Evolutionary conservation across 2,888 invertebrate genomes (phyloP), one percentile per base, ranked within the genome.

Genomic region (Eristalis pertinax): DNA sequence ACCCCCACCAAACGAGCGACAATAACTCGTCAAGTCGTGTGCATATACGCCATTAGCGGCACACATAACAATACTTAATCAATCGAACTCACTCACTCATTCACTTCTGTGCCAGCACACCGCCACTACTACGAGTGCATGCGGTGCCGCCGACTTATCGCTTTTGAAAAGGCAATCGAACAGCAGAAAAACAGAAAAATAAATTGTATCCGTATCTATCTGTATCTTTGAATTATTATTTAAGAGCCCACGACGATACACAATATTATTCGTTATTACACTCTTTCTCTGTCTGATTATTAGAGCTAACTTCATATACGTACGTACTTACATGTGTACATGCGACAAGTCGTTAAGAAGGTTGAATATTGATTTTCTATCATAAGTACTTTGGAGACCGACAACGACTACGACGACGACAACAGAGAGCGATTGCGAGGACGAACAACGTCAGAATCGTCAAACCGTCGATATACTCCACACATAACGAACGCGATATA

Each of bases 281-380:
- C 19, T 19, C 50, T 19, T 19, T 50, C 7, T 50, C 50, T 50
- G 19, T n/a, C 19, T 50, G 50, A 50, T 19, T 50, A n/a, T 50
- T 19, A 50, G 50, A 8, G 19, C 19, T 19, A 19, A n/a, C 50
- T 60, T 35, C 29, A 11, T 60, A 43, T 65, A 41, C 5, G 11
- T 24, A 38, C 38, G 38, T 73, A 65, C 24, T 8, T 64, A 22
- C 50, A 64, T 74, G 68, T 77, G 60, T 77, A 29, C 26, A 60
- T 60, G 75, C 63, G 78, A 83, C 82, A 87, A 87, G 79, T 87
- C 84, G 84, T 80, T 87, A 84, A 84, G 79, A 84, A 87, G 68
- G 84, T 86, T 89, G 86, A 89, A 79, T 89, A 89, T 89, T 89
- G 89, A 89, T 89, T 89, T 89, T 89, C 88, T 83, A 89, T 89